phyloP scores from a whole-genome alignment of 1,140 invertebrate genomes.

The Cotesia vestalis region DNA sequence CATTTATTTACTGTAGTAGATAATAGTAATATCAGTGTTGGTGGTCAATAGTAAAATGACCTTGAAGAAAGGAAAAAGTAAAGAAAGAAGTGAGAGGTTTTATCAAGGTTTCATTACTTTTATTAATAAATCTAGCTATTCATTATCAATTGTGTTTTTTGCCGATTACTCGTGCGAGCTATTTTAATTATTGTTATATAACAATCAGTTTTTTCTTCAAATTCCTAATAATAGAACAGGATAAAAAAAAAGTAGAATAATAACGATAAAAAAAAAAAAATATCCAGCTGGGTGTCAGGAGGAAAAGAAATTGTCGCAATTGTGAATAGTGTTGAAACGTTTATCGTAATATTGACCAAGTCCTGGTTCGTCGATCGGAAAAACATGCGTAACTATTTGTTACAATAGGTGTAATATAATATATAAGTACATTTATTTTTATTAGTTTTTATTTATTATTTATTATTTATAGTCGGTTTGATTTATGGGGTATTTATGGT shows the following conservation, averaged over 20 bases:
- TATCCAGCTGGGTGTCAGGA: conserved; percentile 27
- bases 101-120: conserved; percentile 5
- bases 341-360: conserved; percentile 40
- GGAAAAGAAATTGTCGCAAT: conserved; percentile 37
- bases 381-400: background rate
- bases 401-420: background rate
- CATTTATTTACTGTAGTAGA: no score
- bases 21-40: background rate
- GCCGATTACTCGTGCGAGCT: no score
- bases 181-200: no score
- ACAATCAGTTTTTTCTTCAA: background rate
- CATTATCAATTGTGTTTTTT: background rate
- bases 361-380: conserved; percentile 55
- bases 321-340: conserved; percentile 22
- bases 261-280: background rate
- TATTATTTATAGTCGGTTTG: no score
- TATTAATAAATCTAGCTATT: background rate
- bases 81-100: conserved; percentile 21
- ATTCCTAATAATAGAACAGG: background rate
- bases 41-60: conserved; percentile 15
- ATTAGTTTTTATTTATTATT: background rate
- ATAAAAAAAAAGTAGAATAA: conserved; percentile 9
- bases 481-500: no score
- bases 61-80: conserved; percentile 16
- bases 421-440: background rate